Conservation (phyloP, 2,113 vertebrate genomes). For the Melanostigma gelatinosum region DNA sequence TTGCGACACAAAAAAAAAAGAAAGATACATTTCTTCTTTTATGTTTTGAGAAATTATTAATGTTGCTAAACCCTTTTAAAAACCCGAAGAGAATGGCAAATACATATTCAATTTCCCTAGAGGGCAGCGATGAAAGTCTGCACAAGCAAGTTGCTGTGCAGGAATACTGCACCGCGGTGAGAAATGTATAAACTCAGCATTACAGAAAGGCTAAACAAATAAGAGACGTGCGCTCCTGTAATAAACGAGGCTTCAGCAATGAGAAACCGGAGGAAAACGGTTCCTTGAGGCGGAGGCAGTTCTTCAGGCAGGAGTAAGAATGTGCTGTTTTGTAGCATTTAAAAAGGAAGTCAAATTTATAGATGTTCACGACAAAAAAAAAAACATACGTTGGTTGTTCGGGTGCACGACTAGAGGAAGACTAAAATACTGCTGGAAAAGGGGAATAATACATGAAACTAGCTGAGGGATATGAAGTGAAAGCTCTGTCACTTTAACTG, state of each 20-base stretch:
- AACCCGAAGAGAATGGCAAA: slow-evolving; percentile 75
- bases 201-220: slow-evolving; percentile 76
- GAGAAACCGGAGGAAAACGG: slow-evolving; percentile 42
- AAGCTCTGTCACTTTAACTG: slow-evolving; percentile 3
- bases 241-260: slow-evolving; percentile 64
- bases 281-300: slow-evolving; percentile 43
- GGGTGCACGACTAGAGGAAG: not conserved
- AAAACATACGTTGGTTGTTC: not conserved
- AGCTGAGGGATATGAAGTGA: slow-evolving; percentile 23
- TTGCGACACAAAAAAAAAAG: slow-evolving; percentile 52
- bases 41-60: slow-evolving; percentile 82
- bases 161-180: slow-evolving; percentile 40
- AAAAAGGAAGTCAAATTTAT: slow-evolving; percentile 44
- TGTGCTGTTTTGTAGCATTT: slow-evolving; percentile 48
- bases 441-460: slow-evolving; percentile 16
- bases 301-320: slow-evolving; percentile 34
- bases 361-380: slow-evolving; percentile 1
- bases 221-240: slow-evolving; percentile 60
- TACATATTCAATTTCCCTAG: slow-evolving; percentile 81
- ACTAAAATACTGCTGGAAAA: slow-evolving; percentile 6
- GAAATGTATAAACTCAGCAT: slow-evolving; percentile 72
- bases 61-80: slow-evolving; percentile 75
- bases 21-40: slow-evolving; percentile 67
- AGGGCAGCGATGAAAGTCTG: slow-evolving; percentile 63
- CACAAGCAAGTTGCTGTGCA: slow-evolving; percentile 68